Evolutionary conservation across 2,888 invertebrate genomes (phyloP), one percentile per base, ranked within the genome.

Genomic region (Cheilosia variabilis): DNA sequence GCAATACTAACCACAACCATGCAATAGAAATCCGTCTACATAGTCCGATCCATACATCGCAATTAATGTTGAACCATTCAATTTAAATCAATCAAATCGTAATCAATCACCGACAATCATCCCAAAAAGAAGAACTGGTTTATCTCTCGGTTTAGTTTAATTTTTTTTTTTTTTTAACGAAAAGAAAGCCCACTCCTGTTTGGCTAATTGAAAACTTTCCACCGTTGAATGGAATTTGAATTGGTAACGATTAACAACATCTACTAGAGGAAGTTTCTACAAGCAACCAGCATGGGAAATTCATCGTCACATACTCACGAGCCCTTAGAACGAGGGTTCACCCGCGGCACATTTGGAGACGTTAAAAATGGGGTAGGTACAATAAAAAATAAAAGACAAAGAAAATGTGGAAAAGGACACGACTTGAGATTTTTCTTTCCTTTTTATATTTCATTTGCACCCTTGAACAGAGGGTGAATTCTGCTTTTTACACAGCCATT

Each of bases 291-390:
- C 80, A 96, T 96, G 96, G 96, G 96, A 90, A 96, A 96, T 92
- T 96, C 96, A 93, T 96, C 96, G 90, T 96, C 96, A 89, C 96
- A 96, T 90, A 94, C 95, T 88, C 96, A 96, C 93, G 96, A 96
- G 93, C 96, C 96, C 89, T 94, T 96, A 92, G 96, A 96, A 91
- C 94, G 95, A 92, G 95, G 94, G 88, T 92, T 92, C 88, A 91
- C 92, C 89, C 90, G 93, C 88, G 92, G 93, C 87, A 92, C 92
- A 88, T 92, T 91, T 89, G 92, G 92, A 88, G 93, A 93, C 90
- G 91, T 92, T 79, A 92, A 92, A 90, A 92, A 92, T 91, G 91
- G 92, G 92, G 93, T 93, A 91, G 89, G 92, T 92, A 90, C 45
- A 37, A 45, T 52, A 15, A 62, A 45, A 57, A 4, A 22, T 10